Evolutionary conservation across 37 sponge, comb jelly and placozoan species (phyloP), one percentile per base, ranked within the genome.

Genomic region (Geodia barretti): DNA sequence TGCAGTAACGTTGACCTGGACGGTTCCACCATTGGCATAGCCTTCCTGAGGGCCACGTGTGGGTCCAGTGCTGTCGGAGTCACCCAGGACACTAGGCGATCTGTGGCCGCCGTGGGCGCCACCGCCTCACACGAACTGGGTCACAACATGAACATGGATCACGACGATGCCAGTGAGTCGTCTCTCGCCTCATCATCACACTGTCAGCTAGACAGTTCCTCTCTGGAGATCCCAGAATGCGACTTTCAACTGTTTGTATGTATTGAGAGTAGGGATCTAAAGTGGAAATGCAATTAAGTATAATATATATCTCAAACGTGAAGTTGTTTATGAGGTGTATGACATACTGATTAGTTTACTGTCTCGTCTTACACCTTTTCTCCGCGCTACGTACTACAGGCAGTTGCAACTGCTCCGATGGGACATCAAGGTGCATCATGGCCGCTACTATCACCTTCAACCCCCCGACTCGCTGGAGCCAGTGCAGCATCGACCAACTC

Each of bases 41-140:
- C 91, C 2, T 81, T 64, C 28, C 54, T 78, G 4, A 79, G 75
- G 34, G 72, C 83, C 32, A 91, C 86, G 87, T 91, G 91, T 32
- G n/a, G 43, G 1, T 2, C 25, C 33, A 38, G 2, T 17, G 34
- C 29, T 20, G 72, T 64, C 40, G 87, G 79, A 3, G 1, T 81
- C 24, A 42, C 74, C 25, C 69, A 91, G 64, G 88, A 87, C 69
- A 64, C 74, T 34, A 81, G 87, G 17, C n/a, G 72, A 7, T 71
- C 72, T 21, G 60, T 63, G 43, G 24, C 62, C 0, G 24, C 58
- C 30, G 85, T 79, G 14, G 78, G 67, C 30, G 68, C 72, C 28
- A 89, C 87, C n/a, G 88, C 88, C 66, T 85, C 94, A 24, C 94
- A 94, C 37, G 94, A 94, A 25, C 41, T 94, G 70, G 94, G 94